These are phyloP conservation scores for Platanista minor DNA, from an alignment of 2,113 vertebrate species.

Conservation along the genomic window DNA sequence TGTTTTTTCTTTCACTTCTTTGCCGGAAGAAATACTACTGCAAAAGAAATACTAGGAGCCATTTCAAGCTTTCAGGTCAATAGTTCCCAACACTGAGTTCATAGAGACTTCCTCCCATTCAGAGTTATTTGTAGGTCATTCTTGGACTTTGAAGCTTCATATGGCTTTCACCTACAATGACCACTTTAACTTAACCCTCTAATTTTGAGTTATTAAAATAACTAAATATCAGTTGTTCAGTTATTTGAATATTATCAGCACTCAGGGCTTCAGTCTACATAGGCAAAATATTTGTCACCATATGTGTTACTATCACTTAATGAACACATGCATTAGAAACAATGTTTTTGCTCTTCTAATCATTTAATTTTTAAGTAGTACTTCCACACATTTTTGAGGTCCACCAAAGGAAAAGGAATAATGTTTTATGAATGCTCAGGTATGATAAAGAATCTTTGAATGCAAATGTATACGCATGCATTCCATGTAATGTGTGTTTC, in stretches of 20 bases:
- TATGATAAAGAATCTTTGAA: background rate
- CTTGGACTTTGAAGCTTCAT: background rate
- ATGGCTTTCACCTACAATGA: background rate
- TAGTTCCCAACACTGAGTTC: background rate
- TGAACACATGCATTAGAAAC: background rate
- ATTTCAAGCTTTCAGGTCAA: background rate
- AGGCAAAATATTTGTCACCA: background rate
- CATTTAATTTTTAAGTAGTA: background rate
- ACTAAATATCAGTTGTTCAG: background rate
- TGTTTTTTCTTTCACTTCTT: background rate
- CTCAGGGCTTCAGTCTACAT: background rate
- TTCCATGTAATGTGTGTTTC: background rate
- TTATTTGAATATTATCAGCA: background rate
- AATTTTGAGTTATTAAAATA: background rate
- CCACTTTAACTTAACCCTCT: background rate
- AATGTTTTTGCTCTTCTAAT: background rate
- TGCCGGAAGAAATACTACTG: background rate
- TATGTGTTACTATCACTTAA: background rate
- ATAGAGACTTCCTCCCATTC: background rate
- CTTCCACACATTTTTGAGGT: background rate
- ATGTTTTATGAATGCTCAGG: background rate
- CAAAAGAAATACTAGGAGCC: background rate
- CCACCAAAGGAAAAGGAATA: background rate
- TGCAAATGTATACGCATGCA: background rate
- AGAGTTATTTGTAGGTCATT: background rate